phyloP scores from a whole-genome alignment of 2,113 vertebrate genomes.

The Hemichromis elongatus region DNA sequence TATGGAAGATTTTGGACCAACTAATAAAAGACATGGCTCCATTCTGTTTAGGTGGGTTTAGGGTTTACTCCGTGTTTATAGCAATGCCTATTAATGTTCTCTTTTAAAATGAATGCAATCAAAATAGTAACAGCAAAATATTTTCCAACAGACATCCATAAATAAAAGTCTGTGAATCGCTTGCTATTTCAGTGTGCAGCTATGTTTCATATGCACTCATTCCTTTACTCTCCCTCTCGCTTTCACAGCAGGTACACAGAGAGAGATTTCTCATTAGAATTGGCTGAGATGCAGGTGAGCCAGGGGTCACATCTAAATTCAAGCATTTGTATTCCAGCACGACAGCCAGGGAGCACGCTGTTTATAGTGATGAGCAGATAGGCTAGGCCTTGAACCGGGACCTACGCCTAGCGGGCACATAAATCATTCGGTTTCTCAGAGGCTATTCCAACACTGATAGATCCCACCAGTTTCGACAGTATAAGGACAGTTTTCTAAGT shows the following conservation, averaged over 20 bases:
- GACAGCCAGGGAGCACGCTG: constrained; percentile 16
- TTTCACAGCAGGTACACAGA: background rate
- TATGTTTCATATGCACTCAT: background rate
- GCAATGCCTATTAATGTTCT: background rate
- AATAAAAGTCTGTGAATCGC: background rate
- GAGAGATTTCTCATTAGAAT: constrained; percentile 45
- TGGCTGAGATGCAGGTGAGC: constrained; percentile 45
- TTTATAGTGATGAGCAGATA: constrained; percentile 59
- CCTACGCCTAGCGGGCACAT: constrained; percentile 38
- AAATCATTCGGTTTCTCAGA: constrained; percentile 42
- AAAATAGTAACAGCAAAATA: background rate
- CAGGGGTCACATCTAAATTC: constrained; percentile 54
- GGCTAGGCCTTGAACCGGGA: constrained; percentile 52
- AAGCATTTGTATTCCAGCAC: constrained; percentile 54
- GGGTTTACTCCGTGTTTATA: background rate
- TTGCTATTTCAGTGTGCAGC: background rate
- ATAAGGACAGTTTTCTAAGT: constrained; percentile 15
- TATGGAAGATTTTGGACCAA: background rate
- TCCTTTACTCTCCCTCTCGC: background rate
- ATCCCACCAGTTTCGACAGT: background rate
- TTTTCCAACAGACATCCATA: background rate
- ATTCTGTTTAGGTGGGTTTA: background rate
- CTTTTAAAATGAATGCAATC: background rate
- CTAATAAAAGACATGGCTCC: background rate
- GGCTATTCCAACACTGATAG: constrained; percentile 8